Conservation (phyloP, 2,888 invertebrate genomes). For the Nebria salina region DNA sequence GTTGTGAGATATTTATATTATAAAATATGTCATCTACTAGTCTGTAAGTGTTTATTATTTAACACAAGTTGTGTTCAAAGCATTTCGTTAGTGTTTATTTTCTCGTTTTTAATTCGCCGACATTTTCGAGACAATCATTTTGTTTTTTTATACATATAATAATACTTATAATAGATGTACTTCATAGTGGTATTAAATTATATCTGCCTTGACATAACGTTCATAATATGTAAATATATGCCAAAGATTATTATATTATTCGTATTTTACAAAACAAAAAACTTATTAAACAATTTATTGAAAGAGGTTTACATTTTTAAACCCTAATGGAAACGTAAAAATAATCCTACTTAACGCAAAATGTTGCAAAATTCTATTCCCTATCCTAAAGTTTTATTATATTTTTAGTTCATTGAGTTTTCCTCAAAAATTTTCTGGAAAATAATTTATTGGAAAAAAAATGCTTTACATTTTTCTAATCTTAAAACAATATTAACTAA, state of each 20-base stretch:
- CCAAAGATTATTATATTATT: constrained; percentile 47
- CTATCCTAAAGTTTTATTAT: background rate
- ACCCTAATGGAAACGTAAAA: background rate
- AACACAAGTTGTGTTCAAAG: constrained; percentile 44
- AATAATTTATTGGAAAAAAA: constrained; percentile 7
- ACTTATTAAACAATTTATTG: constrained; percentile 41
- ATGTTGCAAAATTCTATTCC: background rate
- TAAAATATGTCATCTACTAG: constrained; percentile 38
- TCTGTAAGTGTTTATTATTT: constrained; percentile 39
- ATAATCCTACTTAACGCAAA: background rate
- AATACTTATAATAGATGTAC: constrained; percentile 43
- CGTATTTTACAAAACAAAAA: constrained; percentile 43
- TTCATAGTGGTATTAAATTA: constrained; percentile 47
- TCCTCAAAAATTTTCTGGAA: background rate
- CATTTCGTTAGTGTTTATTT: constrained; percentile 35
- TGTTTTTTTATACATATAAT: constrained; percentile 31
- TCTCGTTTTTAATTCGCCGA: constrained; percentile 44
- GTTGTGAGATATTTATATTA: constrained; percentile 42
- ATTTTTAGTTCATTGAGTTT: constrained; percentile 6
- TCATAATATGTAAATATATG: constrained; percentile 46
- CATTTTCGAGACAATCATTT: constrained; percentile 45
- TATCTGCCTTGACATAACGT: constrained; percentile 47
- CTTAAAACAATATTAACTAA: constrained; percentile 6
- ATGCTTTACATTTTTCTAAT: constrained; percentile 4
- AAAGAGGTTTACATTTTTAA: background rate